Evolutionary conservation across 2,797 vertebrate species (phyloP).

Genomic region (Anabas testudineus): DNA sequence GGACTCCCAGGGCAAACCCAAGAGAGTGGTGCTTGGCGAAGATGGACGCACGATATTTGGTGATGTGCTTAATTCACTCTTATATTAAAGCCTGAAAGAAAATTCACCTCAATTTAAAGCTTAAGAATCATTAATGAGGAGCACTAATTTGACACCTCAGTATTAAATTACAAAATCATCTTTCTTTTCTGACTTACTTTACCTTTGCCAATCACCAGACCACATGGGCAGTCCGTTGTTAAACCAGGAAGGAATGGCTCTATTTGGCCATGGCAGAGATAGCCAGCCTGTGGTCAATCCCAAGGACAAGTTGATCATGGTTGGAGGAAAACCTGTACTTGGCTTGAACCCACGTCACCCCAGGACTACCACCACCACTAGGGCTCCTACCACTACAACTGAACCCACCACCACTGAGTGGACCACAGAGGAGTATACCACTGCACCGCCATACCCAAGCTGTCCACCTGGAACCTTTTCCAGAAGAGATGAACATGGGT

Average conservation of each 20-base stretch:
- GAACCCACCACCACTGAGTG: conserved; percentile 86
- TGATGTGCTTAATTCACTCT: conserved; percentile 69
- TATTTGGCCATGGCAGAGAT: conserved; percentile 94
- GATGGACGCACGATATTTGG: conserved; percentile 97
- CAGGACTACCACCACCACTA: conserved; percentile 80
- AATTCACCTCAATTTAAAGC: background rate
- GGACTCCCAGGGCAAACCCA: conserved; percentile 93
- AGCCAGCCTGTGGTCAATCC: conserved; percentile 93
- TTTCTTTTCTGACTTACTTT: background rate
- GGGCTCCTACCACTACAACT: conserved; percentile 75
- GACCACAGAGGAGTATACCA: conserved; percentile 79
- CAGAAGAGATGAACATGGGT: conserved; percentile 87
- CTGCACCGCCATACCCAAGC: conserved; percentile 78
- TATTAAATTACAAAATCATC: no score
- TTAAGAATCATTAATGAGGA: background rate
- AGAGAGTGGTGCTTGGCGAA: conserved; percentile 93
- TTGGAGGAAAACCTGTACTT: conserved; percentile 94
- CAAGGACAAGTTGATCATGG: conserved; percentile 92
- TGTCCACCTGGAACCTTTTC: conserved; percentile 92
- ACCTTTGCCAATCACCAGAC: conserved; percentile 80
- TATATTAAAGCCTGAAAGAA: background rate
- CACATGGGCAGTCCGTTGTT: conserved; percentile 92
- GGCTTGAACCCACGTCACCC: conserved; percentile 89
- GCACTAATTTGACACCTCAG: background rate
- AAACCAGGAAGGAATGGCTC: conserved; percentile 92